A percentile compares a stretch with the other conserved stretches of the same genome.
Evolutionary conservation across 37 sponge, comb jelly and placozoan genomes (phyloP).

Genomic region (Corticium candelabrum): DNA sequence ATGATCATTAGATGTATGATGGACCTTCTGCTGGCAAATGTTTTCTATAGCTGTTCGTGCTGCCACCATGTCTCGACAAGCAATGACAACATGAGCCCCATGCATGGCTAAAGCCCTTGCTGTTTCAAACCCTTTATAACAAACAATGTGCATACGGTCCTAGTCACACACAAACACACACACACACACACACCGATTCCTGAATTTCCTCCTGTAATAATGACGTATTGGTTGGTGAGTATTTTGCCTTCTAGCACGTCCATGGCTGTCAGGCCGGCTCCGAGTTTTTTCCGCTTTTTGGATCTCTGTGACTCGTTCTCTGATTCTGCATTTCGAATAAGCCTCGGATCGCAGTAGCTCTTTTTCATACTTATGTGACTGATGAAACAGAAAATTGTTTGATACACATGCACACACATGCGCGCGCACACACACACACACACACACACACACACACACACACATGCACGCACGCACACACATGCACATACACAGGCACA

Average conservation of each 20-base stretch:
- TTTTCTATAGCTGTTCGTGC: background rate
- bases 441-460: background rate
- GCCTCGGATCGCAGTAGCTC: background rate
- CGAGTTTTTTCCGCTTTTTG: background rate
- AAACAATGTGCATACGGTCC: background rate
- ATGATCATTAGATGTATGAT: no score
- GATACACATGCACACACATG: background rate
- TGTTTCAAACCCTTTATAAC: slow-evolving; percentile 58
- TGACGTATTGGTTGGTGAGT: slow-evolving; percentile 37
- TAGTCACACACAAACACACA: background rate
- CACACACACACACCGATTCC: slow-evolving; percentile 52
- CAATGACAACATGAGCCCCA: slow-evolving; percentile 79
- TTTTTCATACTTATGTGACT: background rate
- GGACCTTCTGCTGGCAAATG: slow-evolving; percentile 1
- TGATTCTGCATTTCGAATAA: background rate
- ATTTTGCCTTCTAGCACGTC: background rate
- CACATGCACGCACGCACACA: background rate
- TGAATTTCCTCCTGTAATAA: slow-evolving; percentile 76
- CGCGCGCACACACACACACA: background rate
- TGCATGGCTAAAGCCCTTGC: slow-evolving; percentile 34
- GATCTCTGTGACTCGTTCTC: background rate
- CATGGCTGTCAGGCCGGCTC: background rate
- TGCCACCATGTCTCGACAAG: slow-evolving; percentile 36
- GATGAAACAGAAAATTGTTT: background rate
- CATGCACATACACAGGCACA: background rate